phyloP scores from a whole-genome alignment of 2,888 invertebrate species.

The Apamea anceps region DNA sequence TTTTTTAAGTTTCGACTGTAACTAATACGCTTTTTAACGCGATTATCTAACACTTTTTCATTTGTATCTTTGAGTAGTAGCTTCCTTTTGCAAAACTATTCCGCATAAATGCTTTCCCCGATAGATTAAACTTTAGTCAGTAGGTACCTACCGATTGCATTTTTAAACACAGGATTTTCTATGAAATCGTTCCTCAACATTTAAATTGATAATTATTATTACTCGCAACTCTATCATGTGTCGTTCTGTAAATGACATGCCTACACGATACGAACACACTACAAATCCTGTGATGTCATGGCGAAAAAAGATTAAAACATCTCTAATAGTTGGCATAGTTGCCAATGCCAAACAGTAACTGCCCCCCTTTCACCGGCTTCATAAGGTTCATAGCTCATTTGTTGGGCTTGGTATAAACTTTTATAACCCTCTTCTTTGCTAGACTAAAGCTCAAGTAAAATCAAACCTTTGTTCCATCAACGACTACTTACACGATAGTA shows the following conservation, averaged over 20 bases:
- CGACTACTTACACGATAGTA: no score
- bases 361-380: no score
- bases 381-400: no score
- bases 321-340: neutral
- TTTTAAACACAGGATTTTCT: neutral
- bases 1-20: slow-evolving; percentile 13
- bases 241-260: slow-evolving; percentile 3
- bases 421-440: no score
- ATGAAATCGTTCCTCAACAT: neutral
- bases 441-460: no score
- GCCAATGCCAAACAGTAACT: neutral
- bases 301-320: neutral
- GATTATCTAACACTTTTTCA: slow-evolving; percentile 17
- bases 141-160: neutral
- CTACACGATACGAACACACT: neutral
- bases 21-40: slow-evolving; percentile 23
- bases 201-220: neutral
- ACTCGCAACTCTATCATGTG: neutral
- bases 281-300: neutral
- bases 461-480: no score
- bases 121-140: slow-evolving; percentile 5
- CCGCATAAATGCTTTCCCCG: neutral
- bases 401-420: no score
- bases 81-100: neutral
- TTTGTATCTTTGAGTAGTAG: neutral